Conservation (phyloP, 2,888 invertebrate genomes). For the Sepioteuthis lessoniana region DNA sequence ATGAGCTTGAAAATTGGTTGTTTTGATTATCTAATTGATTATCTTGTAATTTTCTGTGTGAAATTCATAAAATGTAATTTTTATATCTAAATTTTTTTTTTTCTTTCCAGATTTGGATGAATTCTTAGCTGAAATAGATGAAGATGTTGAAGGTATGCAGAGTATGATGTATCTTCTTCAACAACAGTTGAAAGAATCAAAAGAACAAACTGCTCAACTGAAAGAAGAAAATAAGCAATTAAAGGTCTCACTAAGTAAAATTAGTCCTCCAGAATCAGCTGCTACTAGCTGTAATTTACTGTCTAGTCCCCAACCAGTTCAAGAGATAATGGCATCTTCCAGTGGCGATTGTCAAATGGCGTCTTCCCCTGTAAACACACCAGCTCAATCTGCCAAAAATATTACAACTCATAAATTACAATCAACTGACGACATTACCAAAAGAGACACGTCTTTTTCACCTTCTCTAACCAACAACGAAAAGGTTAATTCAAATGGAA, state of each 20-base stretch:
- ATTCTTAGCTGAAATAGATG: constrained; percentile 94
- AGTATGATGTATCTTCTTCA: constrained; percentile 95
- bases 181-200: constrained; percentile 90
- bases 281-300: not conserved
- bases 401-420: not conserved
- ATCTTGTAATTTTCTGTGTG: not conserved
- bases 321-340: not conserved
- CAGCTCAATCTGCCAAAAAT: not conserved
- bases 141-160: constrained; percentile 98
- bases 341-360: not conserved
- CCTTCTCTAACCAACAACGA: not conserved
- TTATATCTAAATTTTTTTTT: not conserved
- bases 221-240: constrained; percentile 78
- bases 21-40: not conserved
- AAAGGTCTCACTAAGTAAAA: constrained; percentile 14
- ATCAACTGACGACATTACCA: not conserved
- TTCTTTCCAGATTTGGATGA: constrained; percentile 88
- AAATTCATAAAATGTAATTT: not conserved
- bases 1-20: not conserved
- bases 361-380: not conserved
- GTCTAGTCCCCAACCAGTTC: not conserved
- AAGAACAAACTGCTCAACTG: constrained; percentile 81
- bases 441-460: too few relatives aligned
- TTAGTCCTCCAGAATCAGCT: not conserved
- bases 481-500: not conserved